phyloP scores from a whole-genome alignment of 1,140 invertebrate species.

The Polypedilum pembai region DNA sequence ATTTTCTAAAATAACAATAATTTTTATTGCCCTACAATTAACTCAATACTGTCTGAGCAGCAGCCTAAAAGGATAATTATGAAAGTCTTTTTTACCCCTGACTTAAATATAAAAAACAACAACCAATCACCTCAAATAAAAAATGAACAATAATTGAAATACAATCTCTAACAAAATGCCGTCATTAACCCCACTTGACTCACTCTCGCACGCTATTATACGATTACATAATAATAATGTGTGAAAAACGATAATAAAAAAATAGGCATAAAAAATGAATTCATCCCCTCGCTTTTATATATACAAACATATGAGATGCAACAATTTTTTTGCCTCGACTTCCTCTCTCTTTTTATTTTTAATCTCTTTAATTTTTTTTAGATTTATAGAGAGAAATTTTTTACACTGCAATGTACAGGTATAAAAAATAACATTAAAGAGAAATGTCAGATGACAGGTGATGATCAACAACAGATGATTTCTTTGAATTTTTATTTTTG shows the following conservation, averaged over 20 bases:
- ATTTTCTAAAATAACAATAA: not conserved
- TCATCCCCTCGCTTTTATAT: constrained; percentile 2
- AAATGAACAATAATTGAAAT: constrained; percentile 3
- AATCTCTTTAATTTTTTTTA: constrained; percentile 21
- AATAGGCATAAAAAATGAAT: constrained; percentile 19
- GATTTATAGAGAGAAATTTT: not conserved
- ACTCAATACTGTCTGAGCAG: not conserved
- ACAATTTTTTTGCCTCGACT: not conserved
- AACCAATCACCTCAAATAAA: constrained; percentile 12
- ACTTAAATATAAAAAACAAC: not conserved
- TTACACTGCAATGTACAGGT: not conserved
- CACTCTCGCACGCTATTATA: not conserved
- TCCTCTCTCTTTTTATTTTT: constrained; percentile 15
- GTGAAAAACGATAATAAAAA: not conserved
- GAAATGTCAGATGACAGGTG: constrained; percentile 12
- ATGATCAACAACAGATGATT: not conserved
- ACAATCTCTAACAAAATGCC: not conserved
- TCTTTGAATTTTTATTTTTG: too few relatives aligned
- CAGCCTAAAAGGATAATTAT: constrained; percentile 12
- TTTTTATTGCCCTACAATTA: not conserved
- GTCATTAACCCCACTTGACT: constrained; percentile 23
- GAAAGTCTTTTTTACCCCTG: not conserved
- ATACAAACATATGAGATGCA: not conserved
- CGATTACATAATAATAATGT: constrained; percentile 24
- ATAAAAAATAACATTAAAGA: not conserved